Conservation (phyloP, 2,888 invertebrate species). For the Schizotus pectinicornis region DNA sequence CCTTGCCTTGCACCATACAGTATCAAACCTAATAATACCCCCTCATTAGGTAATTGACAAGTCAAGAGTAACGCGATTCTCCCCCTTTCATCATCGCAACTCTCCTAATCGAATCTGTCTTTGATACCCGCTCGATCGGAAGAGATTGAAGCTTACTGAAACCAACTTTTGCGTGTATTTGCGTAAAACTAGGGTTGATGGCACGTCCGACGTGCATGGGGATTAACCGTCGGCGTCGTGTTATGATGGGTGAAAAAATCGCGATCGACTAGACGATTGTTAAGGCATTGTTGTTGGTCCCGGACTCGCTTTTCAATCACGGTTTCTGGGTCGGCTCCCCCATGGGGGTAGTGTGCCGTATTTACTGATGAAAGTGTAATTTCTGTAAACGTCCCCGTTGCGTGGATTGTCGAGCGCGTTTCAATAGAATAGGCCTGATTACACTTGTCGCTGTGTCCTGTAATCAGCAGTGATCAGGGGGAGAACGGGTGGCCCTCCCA, state of each 20-base stretch:
- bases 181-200: no score
- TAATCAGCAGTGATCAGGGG: constrained; percentile 43
- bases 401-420: constrained; percentile 46
- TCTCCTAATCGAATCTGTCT: constrained; percentile 14
- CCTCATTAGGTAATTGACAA: constrained; percentile 57
- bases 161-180: no score
- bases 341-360: constrained; percentile 2
- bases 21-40: constrained; percentile 51
- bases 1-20: constrained; percentile 19
- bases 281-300: constrained; percentile 5
- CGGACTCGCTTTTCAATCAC: constrained; percentile 21
- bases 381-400: constrained; percentile 43
- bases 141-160: not conserved
- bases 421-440: constrained; percentile 51
- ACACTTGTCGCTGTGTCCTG: constrained; percentile 50
- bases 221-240: no score
- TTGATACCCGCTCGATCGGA: not conserved
- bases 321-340: constrained; percentile 10
- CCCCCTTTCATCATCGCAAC: constrained; percentile 3
- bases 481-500: constrained; percentile 39
- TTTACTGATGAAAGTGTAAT: constrained; percentile 48
- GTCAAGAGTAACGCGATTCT: constrained; percentile 48
- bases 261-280: no score
- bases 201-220: no score
- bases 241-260: no score